These are phyloP conservation scores for Dryocosmus kuriphilus DNA, from an alignment of 2,888 invertebrate species.

Conservation along the genomic window DNA sequence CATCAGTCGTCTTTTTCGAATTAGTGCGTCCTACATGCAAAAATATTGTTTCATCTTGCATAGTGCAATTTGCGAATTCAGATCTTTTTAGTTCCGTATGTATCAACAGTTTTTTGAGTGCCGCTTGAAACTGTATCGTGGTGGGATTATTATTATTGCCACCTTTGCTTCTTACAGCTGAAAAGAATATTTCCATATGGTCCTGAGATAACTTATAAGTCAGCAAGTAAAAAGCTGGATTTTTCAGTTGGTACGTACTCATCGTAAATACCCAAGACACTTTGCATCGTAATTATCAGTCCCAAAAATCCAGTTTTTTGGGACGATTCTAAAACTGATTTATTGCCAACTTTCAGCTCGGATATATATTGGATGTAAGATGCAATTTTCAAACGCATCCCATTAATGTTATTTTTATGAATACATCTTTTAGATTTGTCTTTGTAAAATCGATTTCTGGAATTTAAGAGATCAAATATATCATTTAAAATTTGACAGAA, in stretches of 20 bases:
- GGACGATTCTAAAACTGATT: background rate
- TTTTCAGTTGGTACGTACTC: too few species aligned
- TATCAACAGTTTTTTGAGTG: background rate
- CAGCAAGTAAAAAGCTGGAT: constrained; percentile 47
- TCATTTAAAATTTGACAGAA: too few species aligned
- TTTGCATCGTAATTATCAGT: background rate
- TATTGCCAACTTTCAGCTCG: constrained; percentile 36
- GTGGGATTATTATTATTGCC: background rate
- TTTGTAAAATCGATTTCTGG: too few species aligned
- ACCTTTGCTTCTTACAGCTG: constrained; percentile 42
- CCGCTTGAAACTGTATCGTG: background rate
- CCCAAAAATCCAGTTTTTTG: constrained; percentile 41
- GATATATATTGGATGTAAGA: constrained; percentile 22
- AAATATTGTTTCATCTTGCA: too few species aligned
- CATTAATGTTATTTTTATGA: too few species aligned
- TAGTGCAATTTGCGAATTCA: too few species aligned
- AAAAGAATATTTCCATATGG: constrained; percentile 55
- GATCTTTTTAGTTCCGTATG: too few species aligned
- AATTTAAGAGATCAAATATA: too few species aligned
- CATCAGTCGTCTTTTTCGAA: background rate
- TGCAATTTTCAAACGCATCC: too few species aligned
- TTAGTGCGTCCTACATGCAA: too few species aligned
- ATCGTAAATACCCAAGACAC: too few species aligned
- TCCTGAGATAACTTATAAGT: constrained; percentile 56
- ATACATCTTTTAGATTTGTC: too few species aligned